These are phyloP conservation scores for Dipus sagitta DNA, from an alignment of 2,797 vertebrate genomes.

Conservation along the genomic window DNA sequence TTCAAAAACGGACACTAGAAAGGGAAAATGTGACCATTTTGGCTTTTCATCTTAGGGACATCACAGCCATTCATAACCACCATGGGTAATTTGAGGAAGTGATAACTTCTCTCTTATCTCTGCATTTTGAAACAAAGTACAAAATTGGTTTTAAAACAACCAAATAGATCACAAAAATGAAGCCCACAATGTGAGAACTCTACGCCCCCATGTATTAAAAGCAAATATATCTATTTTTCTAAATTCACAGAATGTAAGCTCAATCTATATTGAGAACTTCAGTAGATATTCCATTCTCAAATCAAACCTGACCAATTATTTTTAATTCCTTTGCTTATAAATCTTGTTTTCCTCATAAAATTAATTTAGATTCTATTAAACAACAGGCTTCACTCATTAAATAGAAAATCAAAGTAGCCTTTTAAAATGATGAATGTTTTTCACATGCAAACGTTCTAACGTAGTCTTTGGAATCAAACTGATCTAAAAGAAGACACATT, in stretches of 20 bases:
- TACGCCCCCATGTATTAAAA: not conserved
- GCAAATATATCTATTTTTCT: constrained; percentile 21
- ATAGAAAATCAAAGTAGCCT: constrained; percentile 48
- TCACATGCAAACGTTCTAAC: not conserved
- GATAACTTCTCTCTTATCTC: constrained; percentile 65
- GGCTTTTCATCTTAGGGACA: constrained; percentile 79
- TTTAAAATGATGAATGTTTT: constrained; percentile 29
- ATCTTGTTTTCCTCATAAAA: constrained; percentile 55
- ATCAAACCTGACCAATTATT: constrained; percentile 53
- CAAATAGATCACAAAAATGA: constrained; percentile 58
- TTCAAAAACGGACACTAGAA: constrained; percentile 65
- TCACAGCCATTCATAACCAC: constrained; percentile 70
- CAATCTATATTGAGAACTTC: constrained; percentile 45
- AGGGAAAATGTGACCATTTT: constrained; percentile 59
- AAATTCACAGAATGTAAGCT: constrained; percentile 7
- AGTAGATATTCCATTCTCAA: constrained; percentile 17
- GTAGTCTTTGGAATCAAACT: constrained; percentile 24
- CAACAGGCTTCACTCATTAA: constrained; percentile 51
- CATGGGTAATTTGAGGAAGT: constrained; percentile 69
- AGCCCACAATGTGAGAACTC: constrained; percentile 35
- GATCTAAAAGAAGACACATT: constrained; percentile 49
- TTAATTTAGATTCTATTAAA: constrained; percentile 62
- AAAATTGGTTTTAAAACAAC: constrained; percentile 70
- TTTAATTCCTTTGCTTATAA: constrained; percentile 56
- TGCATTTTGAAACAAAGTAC: constrained; percentile 70